phyloP scores from a whole-genome alignment of 2,888 invertebrate species.

The Tigriopus californicus region DNA sequence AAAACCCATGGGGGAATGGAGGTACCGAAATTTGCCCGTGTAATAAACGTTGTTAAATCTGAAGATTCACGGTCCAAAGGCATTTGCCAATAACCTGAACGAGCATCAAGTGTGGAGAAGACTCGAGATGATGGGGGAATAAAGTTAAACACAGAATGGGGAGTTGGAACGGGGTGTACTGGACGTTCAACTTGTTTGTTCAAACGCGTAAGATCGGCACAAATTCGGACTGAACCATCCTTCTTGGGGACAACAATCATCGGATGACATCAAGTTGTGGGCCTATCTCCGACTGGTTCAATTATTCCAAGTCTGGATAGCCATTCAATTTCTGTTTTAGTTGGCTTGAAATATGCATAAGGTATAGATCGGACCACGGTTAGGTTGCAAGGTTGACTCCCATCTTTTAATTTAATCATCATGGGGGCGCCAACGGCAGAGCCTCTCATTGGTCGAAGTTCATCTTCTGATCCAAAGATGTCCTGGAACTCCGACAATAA shows the following conservation, averaged over 20 bases:
- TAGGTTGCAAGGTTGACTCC: conserved; percentile 1
- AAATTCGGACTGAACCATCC: not conserved
- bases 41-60: conserved; percentile 10
- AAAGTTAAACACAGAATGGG: conserved; percentile 3
- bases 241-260: conserved; percentile 9
- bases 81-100: conserved; percentile 14
- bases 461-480: too few species aligned
- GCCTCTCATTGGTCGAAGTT: too few species aligned
- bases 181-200: conserved; percentile 12
- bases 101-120: conserved; percentile 11
- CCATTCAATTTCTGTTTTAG: conserved; percentile 2
- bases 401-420: conserved; percentile 11
- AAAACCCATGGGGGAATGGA: conserved; percentile 13
- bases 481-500: too few species aligned
- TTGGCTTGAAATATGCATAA: conserved; percentile 9
- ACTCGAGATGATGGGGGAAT: not conserved
- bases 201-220: conserved; percentile 11
- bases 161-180: conserved; percentile 10
- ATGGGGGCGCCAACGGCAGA: too few species aligned
- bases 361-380: conserved; percentile 3
- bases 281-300: conserved; percentile 13
- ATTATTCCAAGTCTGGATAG: conserved; percentile 12
- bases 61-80: not conserved
- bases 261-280: conserved; percentile 13
- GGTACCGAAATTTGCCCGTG: not conserved